A percentile compares a stretch with the other conserved stretches of the same genome.
Conservation (phyloP, 2,113 vertebrate species). For the Antennarius striatus region DNA sequence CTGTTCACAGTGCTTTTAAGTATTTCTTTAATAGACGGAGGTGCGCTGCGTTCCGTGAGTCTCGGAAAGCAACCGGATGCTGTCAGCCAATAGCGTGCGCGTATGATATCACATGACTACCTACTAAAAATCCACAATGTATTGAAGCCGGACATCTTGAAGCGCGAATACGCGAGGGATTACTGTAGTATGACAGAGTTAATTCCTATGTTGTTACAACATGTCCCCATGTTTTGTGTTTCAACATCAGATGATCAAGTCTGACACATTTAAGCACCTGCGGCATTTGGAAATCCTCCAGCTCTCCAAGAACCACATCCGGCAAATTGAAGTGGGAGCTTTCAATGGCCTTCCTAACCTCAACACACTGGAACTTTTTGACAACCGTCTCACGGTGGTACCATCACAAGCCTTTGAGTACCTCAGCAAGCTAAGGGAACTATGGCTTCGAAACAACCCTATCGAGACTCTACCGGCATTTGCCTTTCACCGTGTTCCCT, state of each 20-base stretch:
- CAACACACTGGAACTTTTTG: constrained; percentile 96
- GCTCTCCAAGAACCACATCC: constrained; percentile 93
- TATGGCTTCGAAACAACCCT: constrained; percentile 96
- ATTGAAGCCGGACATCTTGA: too few relatives aligned
- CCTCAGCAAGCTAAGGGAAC: constrained; percentile 93
- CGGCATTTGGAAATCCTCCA: constrained; percentile 97
- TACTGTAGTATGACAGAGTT: background rate
- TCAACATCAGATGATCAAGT: constrained; percentile 86
- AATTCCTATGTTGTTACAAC: constrained; percentile 32
- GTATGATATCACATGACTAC: too few relatives aligned
- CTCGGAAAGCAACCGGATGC: too few relatives aligned
- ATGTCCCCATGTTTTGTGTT: constrained; percentile 36
- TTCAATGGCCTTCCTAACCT: constrained; percentile 97
- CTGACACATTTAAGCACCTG: constrained; percentile 96
- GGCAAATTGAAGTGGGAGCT: constrained; percentile 95
- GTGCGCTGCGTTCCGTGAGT: too few relatives aligned
- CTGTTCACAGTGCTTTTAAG: too few relatives aligned
- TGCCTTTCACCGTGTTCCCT: constrained; percentile 96
- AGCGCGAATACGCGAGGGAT: too few relatives aligned
- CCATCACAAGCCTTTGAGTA: constrained; percentile 97
- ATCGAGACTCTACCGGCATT: constrained; percentile 95
- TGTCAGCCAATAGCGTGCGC: too few relatives aligned
- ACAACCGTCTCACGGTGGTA: constrained; percentile 93
- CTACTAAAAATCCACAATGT: too few relatives aligned
- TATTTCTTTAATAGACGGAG: too few relatives aligned